Conservation (phyloP, 1,140 invertebrate species). For the Theocolax elegans region DNA sequence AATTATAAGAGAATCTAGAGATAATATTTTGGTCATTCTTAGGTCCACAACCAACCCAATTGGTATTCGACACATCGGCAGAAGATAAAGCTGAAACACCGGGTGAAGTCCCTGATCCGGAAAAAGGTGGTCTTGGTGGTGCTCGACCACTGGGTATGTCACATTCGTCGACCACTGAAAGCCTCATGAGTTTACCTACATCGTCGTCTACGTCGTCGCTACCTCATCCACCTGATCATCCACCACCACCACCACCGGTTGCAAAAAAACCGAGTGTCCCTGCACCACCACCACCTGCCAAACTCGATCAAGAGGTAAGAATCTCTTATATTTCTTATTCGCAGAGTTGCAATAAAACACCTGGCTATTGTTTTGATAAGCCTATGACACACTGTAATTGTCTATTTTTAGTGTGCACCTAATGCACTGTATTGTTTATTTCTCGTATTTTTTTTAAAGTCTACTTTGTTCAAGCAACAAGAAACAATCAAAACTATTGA, state of each 20-base stretch:
- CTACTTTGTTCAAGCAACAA: neutral
- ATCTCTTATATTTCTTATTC: neutral
- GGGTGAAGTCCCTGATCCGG: constrained; percentile 79
- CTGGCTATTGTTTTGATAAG: too few relatives aligned
- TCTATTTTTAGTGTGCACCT: constrained; percentile 4
- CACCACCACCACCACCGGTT: constrained; percentile 61
- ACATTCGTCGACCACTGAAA: constrained; percentile 60
- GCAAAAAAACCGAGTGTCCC: constrained; percentile 63
- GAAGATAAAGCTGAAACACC: constrained; percentile 78
- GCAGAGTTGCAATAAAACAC: neutral
- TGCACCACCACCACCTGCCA: constrained; percentile 65
- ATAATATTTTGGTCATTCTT: too few relatives aligned
- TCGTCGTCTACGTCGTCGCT: constrained; percentile 17
- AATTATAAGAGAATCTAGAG: too few relatives aligned
- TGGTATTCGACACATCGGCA: constrained; percentile 65
- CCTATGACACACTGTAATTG: neutral
- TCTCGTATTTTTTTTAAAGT: constrained; percentile 3
- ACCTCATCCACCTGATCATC: constrained; percentile 67
- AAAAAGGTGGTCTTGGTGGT: constrained; percentile 78
- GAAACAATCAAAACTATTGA: neutral
- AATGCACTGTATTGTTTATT: neutral
- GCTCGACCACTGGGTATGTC: constrained; percentile 76
- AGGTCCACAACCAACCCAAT: constrained; percentile 69
- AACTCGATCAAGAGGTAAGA: constrained; percentile 76
- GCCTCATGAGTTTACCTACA: constrained; percentile 46